Percentiles rank a stretch among this genome's conserved stretches.
Evolutionary conservation across 2,888 invertebrate genomes (phyloP).

Genomic region (Sarcophaga carnaria): DNA sequence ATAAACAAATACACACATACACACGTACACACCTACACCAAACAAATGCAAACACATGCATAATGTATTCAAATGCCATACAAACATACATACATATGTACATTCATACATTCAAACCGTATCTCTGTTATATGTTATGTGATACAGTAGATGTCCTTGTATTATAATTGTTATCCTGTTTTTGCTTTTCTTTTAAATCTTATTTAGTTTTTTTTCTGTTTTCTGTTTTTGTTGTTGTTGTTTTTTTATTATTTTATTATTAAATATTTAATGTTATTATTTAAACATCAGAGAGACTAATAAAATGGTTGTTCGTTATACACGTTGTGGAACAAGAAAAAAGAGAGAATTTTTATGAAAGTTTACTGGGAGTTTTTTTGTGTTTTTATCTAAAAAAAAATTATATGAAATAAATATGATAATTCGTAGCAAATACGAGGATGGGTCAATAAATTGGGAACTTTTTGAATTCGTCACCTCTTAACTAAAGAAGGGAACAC

Average conservation of each 20-base stretch:
- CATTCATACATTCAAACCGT: too few species aligned
- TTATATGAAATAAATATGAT: neutral
- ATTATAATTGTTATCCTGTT: too few species aligned
- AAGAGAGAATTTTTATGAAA: neutral
- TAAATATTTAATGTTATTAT: conserved; percentile 32
- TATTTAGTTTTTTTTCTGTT: too few species aligned
- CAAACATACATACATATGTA: neutral
- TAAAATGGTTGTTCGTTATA: conserved; percentile 4
- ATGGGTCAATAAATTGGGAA: neutral
- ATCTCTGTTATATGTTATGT: too few species aligned
- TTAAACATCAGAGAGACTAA: conserved; percentile 31
- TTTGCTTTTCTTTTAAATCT: too few species aligned
- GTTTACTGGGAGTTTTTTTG: neutral
- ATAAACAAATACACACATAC: neutral
- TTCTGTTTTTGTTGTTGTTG: too few species aligned
- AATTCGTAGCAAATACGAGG: neutral
- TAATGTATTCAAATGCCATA: neutral
- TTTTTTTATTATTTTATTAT: neutral
- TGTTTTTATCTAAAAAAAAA: neutral
- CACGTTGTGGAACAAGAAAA: neutral
- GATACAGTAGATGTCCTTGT: too few species aligned
- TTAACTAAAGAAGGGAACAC: neutral
- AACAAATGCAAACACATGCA: too few species aligned
- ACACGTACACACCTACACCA: too few species aligned
- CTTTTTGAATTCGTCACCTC: neutral